Evolutionary conservation across 2,113 vertebrate genomes (phyloP).

Genomic region (Cnemophilus loriae): DNA sequence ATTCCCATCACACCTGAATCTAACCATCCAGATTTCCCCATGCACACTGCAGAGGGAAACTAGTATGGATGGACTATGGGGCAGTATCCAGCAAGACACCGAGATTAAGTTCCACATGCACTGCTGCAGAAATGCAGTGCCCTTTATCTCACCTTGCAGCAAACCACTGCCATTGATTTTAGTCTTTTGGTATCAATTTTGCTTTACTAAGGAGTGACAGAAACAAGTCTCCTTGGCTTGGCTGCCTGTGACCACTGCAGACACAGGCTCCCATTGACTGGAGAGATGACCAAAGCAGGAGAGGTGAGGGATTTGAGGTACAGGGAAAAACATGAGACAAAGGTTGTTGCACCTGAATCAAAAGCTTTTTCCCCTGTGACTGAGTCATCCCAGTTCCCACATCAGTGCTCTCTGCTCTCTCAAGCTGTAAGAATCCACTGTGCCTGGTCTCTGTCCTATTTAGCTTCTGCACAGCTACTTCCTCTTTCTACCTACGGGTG

Average conservation of each 20-base stretch:
- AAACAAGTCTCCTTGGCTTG: not conserved
- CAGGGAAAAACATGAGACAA: not conserved
- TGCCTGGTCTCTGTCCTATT: not conserved
- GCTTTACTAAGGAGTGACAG: not conserved
- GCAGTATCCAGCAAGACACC: accelerated
- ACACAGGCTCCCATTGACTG: accelerated
- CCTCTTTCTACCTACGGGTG: not conserved
- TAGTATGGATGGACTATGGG: accelerated
- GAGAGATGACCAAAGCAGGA: not conserved
- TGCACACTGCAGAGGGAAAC: not conserved
- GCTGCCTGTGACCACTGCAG: not conserved
- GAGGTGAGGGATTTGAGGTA: not conserved
- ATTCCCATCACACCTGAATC: not conserved
- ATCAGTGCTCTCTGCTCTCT: not conserved
- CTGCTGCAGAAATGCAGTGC: not conserved
- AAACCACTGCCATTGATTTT: not conserved
- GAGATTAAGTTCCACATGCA: not conserved
- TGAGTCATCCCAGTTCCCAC: not conserved
- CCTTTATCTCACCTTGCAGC: not conserved
- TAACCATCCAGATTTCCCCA: not conserved
- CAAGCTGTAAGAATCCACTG: not conserved
- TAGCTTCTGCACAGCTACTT: not conserved
- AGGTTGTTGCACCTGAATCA: not conserved
- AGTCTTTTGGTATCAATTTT: not conserved
- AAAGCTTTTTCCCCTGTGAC: not conserved